phyloP scores from a whole-genome alignment of 2,797 vertebrate species.

The Erithacus rubecula region DNA sequence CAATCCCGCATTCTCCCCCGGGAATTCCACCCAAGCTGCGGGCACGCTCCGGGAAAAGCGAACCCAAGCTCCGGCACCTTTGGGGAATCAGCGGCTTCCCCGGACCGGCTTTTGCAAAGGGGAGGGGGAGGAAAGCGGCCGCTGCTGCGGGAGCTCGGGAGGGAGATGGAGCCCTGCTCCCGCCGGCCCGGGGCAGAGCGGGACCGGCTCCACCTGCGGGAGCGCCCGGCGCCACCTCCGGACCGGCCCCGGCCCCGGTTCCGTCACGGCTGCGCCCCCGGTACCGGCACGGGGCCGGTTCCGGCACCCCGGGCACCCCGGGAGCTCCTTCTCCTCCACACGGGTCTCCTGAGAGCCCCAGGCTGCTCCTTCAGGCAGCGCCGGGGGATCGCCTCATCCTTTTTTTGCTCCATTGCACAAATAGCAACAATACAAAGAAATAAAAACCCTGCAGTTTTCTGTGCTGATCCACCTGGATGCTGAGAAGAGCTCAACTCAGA shows the following conservation, averaged over 20 bases:
- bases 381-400: background rate
- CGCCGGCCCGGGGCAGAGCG: too few species aligned
- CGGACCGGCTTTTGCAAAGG: background rate
- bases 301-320: too few species aligned
- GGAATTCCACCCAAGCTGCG: background rate
- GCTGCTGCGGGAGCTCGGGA: background rate
- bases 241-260: accelerated
- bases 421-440: background rate
- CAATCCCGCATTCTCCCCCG: accelerated
- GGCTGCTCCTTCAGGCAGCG: background rate
- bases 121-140: background rate
- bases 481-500: background rate
- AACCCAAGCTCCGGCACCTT: background rate
- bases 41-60: background rate
- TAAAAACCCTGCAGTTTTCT: background rate
- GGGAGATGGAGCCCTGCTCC: background rate
- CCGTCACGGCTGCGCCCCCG: too few species aligned
- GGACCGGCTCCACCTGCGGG: background rate
- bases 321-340: background rate
- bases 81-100: background rate
- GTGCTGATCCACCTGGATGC: background rate
- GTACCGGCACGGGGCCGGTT: background rate
- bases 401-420: background rate
- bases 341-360: background rate
- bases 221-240: background rate